phyloP scores from a whole-genome alignment of 2,113 vertebrate genomes.

The Bucco capensis region DNA sequence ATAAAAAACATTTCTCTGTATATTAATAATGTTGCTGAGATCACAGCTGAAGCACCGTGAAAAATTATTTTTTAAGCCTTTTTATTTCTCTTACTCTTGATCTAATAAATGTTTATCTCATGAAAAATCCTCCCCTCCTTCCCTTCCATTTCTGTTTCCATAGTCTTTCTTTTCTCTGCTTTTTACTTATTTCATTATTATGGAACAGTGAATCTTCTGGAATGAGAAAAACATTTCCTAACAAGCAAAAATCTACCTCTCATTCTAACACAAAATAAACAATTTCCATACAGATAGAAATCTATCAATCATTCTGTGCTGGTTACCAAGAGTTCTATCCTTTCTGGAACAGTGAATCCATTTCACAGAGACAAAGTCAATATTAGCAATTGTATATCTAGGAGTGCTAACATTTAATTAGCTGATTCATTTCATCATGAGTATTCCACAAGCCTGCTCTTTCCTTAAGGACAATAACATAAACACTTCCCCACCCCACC shows the following conservation, averaged over 20 bases:
- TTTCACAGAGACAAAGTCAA: neutral
- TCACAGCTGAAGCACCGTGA: neutral
- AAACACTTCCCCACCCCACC: accelerated
- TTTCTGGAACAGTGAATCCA: neutral
- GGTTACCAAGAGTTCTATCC: neutral
- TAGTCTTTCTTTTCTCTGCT: neutral
- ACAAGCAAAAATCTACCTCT: neutral
- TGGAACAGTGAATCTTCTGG: neutral
- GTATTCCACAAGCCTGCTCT: neutral
- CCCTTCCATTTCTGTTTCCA: neutral
- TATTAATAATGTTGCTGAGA: neutral
- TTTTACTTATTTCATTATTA: neutral
- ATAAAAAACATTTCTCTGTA: neutral
- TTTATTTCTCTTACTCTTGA: neutral
- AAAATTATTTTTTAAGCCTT: neutral
- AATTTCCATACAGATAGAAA: neutral
- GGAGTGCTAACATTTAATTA: neutral
- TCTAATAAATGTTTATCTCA: neutral
- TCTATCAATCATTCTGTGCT: neutral
- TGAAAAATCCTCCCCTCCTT: neutral
- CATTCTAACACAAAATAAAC: neutral
- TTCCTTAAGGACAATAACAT: neutral
- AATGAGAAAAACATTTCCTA: neutral
- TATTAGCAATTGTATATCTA: neutral
- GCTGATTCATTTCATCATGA: neutral